Base-by-base conservation (phyloP, 1,140 invertebrate species). In the Paraescarpia echinospica region DNA sequence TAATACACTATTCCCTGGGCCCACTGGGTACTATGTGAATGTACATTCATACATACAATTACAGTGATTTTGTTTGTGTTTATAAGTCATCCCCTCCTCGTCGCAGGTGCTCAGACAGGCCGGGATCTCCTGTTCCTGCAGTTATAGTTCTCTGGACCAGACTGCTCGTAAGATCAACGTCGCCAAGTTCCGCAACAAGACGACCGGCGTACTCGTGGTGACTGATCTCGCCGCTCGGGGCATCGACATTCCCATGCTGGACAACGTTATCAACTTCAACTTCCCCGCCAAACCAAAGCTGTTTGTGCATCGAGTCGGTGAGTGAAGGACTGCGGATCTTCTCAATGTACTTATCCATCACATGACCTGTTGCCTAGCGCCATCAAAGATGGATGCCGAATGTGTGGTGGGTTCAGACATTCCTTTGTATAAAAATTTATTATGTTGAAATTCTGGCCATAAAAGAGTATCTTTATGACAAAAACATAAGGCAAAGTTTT, bases 171-270 rank as follows among this genome's bases (percentile, higher is more conserved):
- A 99, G 96, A 99, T 99, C 93, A 98, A 99, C 94, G 97, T 99
- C 18, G 98, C 98, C 0, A 98, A 98, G 95, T 99, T 99, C 96
- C 97, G 97, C 92, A 97, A 97, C 14, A 96, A 95, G 92, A 95
- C 96, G 94, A 94, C 94, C 14, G 95, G 94, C 90, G 97, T 98
- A 9, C 96, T 99, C 5, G 96, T 99, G 27, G 99, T 99, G 0
- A 99, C 99, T 0, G 99, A 99, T 96, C 97, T 99, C 9, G 99
- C 99, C 2, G 99, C 99, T 0, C 96, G 99, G 95, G 99, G 99
- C 93, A 98, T 99, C 51, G 99, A 99, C 96, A 98, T 99, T 95
- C 99, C 99, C 0, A 97, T 98, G 93, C 96, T 99, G 92, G 99
- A 99, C 95, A 98, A 98, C 95, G 99, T 99, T 6, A 98, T 99